A percentile compares a stretch with the other conserved stretches of the same genome.
These are phyloP conservation scores for Phasia obesa DNA, from an alignment of 2,888 invertebrate genomes.

Conservation along the genomic window DNA sequence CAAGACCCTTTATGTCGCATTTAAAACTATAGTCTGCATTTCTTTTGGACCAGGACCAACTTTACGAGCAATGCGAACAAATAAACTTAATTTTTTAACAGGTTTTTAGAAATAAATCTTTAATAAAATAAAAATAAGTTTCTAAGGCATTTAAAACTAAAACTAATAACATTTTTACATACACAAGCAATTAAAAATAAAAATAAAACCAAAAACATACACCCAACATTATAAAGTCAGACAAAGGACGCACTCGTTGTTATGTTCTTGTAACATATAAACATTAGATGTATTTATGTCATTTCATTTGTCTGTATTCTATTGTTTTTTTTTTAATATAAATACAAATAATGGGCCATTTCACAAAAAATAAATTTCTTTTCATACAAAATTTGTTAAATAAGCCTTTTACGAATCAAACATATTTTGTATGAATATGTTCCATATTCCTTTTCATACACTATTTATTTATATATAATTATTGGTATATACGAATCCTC, in stretches of 20 bases:
- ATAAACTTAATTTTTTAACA: conserved; percentile 28
- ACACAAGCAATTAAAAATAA: conserved; percentile 20
- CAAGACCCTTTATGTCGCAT: conserved; percentile 77
- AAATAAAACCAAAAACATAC: conserved; percentile 26
- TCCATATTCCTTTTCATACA: no score
- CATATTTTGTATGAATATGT: no score
- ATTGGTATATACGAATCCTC: neutral
- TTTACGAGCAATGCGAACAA: conserved; percentile 19
- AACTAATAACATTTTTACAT: conserved; percentile 45
- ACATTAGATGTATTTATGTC: neutral
- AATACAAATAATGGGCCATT: no score
- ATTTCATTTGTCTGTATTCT: conserved; percentile 12
- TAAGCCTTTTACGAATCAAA: no score
- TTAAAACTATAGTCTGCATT: conserved; percentile 59
- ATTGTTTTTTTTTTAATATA: conserved; percentile 16
- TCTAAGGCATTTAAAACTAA: conserved; percentile 54
- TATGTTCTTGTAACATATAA: conserved; percentile 5
- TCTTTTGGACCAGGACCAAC: conserved; percentile 52
- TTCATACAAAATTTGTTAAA: no score
- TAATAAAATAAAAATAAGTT: conserved; percentile 21
- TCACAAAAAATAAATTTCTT: no score
- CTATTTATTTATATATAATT: neutral
- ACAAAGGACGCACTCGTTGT: neutral
- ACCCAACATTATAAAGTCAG: conserved; percentile 12
- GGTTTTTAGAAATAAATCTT: conserved; percentile 12